These are phyloP conservation scores for Lochmaea capreae DNA, from an alignment of 2,888 invertebrate species.

Conservation along the genomic window DNA sequence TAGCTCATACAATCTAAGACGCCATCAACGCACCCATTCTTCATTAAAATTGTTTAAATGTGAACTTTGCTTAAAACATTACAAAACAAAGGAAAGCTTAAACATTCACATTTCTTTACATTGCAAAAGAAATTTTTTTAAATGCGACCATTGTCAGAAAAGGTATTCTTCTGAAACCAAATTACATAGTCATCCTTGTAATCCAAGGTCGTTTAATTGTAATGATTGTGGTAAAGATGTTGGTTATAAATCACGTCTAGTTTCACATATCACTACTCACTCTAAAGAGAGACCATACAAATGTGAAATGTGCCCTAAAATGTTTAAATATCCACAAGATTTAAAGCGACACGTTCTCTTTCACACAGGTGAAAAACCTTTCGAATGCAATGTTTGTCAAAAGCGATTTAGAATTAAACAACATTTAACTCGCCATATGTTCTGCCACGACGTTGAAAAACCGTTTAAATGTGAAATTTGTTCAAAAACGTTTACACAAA, in stretches of 20 bases:
- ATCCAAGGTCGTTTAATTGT: neutral
- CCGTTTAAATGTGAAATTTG: neutral
- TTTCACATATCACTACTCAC: conserved; percentile 49
- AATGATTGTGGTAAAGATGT: neutral
- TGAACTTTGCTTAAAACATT: neutral
- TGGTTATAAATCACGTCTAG: neutral
- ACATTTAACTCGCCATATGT: conserved; percentile 9
- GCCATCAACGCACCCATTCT: neutral
- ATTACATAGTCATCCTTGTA: neutral
- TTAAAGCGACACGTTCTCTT: conserved; percentile 8
- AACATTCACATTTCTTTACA: neutral
- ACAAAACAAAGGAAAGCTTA: neutral
- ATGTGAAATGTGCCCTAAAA: conserved; percentile 22
- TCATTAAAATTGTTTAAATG: neutral
- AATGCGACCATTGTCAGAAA: neutral
- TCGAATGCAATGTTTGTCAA: conserved; percentile 16
- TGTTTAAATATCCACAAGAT: conserved; percentile 19
- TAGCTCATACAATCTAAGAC: neutral
- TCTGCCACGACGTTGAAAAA: conserved; percentile 1
- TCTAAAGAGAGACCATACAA: conserved; percentile 9
- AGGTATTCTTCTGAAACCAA: neutral
- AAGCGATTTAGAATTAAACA: conserved; percentile 2
- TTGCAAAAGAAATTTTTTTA: neutral
- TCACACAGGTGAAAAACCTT: conserved; percentile 27
- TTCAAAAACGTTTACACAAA: neutral